Conservation (phyloP, 2,888 invertebrate species). For the Allophyes oxyacanthae region DNA sequence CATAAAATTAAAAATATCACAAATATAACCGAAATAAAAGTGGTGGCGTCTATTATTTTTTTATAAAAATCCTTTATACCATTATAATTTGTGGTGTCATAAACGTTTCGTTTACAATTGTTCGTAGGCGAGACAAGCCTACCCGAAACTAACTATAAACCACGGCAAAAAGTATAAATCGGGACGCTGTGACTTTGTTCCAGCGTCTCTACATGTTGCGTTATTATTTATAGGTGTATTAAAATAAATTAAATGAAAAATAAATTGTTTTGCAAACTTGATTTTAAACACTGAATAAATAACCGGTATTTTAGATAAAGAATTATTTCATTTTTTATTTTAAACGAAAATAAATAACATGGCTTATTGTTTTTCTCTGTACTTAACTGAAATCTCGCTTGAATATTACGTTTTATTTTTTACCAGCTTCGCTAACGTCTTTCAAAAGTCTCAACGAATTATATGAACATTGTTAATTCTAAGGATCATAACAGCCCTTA, state of each 20-base stretch:
- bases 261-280: no score
- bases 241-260: no score
- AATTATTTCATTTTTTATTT: no score
- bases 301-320: no score
- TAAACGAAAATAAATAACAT: no score
- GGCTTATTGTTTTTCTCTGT: no score
- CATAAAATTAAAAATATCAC: slow-evolving; percentile 44
- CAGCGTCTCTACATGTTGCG: slow-evolving; percentile 10
- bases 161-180: slow-evolving; percentile 52
- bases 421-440: no score
- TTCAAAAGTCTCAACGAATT: slow-evolving; percentile 15
- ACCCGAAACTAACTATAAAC: slow-evolving; percentile 71
- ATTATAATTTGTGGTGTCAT: slow-evolving; percentile 58
- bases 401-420: no score
- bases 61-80: slow-evolving; percentile 32
- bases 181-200: slow-evolving; percentile 64
- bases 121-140: slow-evolving; percentile 57
- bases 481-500: slow-evolving; percentile 16
- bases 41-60: slow-evolving; percentile 25
- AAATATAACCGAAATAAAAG: slow-evolving; percentile 35
- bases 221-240: slow-evolving; percentile 15
- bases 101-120: slow-evolving; percentile 56
- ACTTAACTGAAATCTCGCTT: no score
- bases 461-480: slow-evolving; percentile 14
- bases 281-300: no score